Conservation (phyloP, 2,113 vertebrate genomes). For the Ranitomeya imitator region DNA sequence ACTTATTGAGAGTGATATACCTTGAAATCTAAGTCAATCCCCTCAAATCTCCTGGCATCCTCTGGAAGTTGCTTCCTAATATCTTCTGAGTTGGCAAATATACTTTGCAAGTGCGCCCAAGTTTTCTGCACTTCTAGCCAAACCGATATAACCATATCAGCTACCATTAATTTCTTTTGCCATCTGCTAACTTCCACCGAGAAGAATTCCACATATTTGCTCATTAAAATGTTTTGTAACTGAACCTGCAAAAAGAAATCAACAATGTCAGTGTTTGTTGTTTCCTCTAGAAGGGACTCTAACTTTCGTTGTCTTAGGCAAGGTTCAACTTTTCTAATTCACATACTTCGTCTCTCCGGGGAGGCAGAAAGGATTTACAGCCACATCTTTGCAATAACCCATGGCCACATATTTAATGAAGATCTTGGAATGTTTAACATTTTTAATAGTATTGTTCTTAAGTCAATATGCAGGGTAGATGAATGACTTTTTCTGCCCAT, state of each 20-base stretch:
- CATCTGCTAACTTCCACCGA: slow-evolving; percentile 77
- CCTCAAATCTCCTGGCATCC: slow-evolving; percentile 75
- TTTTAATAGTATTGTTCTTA: too few relatives aligned
- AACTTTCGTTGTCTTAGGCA: not conserved
- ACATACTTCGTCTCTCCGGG: too few relatives aligned
- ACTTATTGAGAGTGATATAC: slow-evolving; percentile 58
- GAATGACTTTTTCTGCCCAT: too few relatives aligned
- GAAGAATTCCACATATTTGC: slow-evolving; percentile 83
- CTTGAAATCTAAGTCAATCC: slow-evolving; percentile 79
- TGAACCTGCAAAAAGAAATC: slow-evolving; percentile 65
- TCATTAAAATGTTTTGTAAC: slow-evolving; percentile 81
- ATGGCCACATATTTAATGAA: too few relatives aligned
- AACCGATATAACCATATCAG: slow-evolving; percentile 75
- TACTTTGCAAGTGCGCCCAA: slow-evolving; percentile 81
- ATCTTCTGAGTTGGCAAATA: slow-evolving; percentile 81
- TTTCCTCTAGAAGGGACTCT: not conserved
- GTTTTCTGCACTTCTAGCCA: slow-evolving; percentile 81
- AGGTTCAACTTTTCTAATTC: not conserved
- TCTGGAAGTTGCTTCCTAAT: slow-evolving; percentile 78
- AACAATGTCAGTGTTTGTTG: not conserved
- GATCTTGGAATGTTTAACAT: too few relatives aligned
- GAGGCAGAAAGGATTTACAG: too few relatives aligned
- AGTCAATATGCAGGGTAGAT: too few relatives aligned
- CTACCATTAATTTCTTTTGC: slow-evolving; percentile 79
- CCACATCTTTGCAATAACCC: too few relatives aligned